Conservation (phyloP, 2,113 vertebrate species). For the Daphoenositta chrysoptera region DNA sequence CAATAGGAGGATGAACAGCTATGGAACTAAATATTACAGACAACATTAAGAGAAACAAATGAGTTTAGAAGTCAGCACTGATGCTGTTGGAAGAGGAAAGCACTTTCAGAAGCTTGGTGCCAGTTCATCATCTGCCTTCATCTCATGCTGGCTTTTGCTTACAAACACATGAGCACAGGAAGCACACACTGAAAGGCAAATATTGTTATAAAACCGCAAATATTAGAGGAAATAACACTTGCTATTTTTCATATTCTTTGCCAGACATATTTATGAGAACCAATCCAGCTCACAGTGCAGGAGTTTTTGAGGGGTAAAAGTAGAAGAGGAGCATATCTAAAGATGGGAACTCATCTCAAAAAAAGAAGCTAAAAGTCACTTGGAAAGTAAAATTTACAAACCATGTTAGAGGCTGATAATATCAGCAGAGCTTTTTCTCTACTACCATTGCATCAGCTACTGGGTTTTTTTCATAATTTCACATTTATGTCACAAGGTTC, state of each 20-base stretch:
- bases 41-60: background rate
- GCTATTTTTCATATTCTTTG: background rate
- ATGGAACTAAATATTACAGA: background rate
- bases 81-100: background rate
- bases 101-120: background rate
- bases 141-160: background rate
- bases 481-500: background rate
- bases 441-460: background rate
- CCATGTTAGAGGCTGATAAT: background rate
- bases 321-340: background rate
- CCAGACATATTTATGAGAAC: background rate
- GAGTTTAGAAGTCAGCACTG: background rate
- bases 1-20: background rate
- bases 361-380: background rate
- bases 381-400: background rate
- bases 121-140: background rate
- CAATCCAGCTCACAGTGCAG: background rate
- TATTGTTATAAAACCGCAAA: background rate
- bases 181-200: background rate
- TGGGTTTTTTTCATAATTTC: background rate
- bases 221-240: background rate
- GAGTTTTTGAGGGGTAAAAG: fast-evolving
- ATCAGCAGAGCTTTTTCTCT: background rate
- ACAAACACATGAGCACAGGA: background rate
- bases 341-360: background rate